Conservation (phyloP, 1,140 invertebrate genomes). For the Heliconius hermathena region DNA sequence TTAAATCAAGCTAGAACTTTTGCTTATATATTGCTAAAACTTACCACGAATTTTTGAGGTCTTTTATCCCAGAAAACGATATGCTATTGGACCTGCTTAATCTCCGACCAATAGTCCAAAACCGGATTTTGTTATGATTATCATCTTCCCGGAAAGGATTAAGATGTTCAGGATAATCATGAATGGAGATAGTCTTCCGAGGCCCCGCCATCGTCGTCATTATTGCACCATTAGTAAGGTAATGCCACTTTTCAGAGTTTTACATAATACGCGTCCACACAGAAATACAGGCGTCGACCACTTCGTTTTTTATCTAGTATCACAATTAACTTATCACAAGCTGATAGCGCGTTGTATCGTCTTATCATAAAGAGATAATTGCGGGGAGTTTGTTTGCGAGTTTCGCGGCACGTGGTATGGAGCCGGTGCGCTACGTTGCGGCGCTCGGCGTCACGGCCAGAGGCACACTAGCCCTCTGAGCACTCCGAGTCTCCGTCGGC, state of each 20-base stretch:
- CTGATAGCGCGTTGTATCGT: constrained; percentile 69
- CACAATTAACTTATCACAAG: constrained; percentile 72
- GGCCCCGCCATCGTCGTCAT: constrained; percentile 68
- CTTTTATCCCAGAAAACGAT: constrained; percentile 81
- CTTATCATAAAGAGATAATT: constrained; percentile 75
- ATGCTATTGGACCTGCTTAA: constrained; percentile 81
- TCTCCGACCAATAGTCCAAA: constrained; percentile 80
- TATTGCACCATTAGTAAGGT: constrained; percentile 43
- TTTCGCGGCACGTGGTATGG: constrained; percentile 55
- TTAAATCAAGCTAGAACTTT: too few relatives aligned
- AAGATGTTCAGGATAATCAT: constrained; percentile 88
- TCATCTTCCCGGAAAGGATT: constrained; percentile 88
- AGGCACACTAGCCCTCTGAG: constrained; percentile 50
- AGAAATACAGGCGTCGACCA: constrained; percentile 66
- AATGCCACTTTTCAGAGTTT: constrained; percentile 54
- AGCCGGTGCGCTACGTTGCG: constrained; percentile 57
- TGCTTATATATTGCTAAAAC: constrained; percentile 24
- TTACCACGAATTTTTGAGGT: constrained; percentile 82
- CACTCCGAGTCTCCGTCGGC: constrained; percentile 20
- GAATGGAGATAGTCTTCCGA: constrained; percentile 79
- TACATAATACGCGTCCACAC: constrained; percentile 72
- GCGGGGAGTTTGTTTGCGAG: constrained; percentile 68
- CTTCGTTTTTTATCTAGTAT: constrained; percentile 74
- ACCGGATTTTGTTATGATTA: constrained; percentile 83
- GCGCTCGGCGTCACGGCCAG: constrained; percentile 58